Base-by-base conservation (phyloP, 2,797 vertebrate species). In the Pipistrellus kuhlii region DNA sequence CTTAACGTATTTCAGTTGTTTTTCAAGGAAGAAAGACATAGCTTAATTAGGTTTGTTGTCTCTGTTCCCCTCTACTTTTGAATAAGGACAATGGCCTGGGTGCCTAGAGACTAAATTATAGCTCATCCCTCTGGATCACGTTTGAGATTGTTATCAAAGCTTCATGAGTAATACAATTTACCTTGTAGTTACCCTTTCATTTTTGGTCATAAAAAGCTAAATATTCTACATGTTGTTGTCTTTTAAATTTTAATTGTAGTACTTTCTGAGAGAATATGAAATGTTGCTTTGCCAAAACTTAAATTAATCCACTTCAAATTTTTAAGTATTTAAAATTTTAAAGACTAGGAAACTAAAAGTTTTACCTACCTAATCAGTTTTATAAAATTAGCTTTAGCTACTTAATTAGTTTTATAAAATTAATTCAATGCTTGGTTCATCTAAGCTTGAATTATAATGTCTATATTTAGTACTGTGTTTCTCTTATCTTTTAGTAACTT, bases 261-360 rank as follows among this genome's bases (percentile, higher is more conserved):
- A 25, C 25, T 93, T 85, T 85, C 10, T 94, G 66, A 77, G 59
- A 91, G 41, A 94, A 93, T 48, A 35, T 90, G 23, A 81, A 53
- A 44, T 94, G 25, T 87, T 76, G n/a, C 53, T 83, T 90, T 92
- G 48, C 46, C 27, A 91, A 90, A 87, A 66, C 32, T 66, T 78
- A 66, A 46, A 81, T 85, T 53, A 94, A 25, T 87, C 9, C 25
- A 21, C 89, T 86, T 94, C 66, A 95, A 93, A 85, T 78, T 76
- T 77, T 93, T 94, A 71, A 88, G 66, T 91, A 76, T 53, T 66
- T 23, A 51, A 88, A 64, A 17, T 57, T n/a, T 86, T 35, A 6
- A 96, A 71, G 91, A 72, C 21, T 32, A 88, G 32, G 77, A 59
- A 92, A 86, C 27, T 76, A 71, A 46, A 90, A 46, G 5, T 90